These are phyloP conservation scores for Stenopsyche tienmushanensis DNA, from an alignment of 1,140 invertebrate genomes.

Conservation along the genomic window DNA sequence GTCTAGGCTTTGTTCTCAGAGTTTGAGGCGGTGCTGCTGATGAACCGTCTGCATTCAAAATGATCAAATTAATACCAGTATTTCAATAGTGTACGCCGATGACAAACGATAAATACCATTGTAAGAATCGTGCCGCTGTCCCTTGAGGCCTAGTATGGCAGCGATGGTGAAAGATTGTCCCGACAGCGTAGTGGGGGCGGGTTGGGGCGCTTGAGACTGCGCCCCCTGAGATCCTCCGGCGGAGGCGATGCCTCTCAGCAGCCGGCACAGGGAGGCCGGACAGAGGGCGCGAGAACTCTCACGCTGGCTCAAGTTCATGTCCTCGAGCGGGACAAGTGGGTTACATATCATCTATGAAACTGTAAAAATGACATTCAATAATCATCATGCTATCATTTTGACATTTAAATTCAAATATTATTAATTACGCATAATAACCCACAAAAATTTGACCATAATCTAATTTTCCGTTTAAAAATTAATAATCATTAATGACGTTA, in stretches of 20 bases:
- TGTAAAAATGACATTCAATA: neutral
- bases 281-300: constrained; percentile 23
- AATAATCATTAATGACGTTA: neutral
- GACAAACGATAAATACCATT: constrained; percentile 16
- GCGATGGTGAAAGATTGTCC: constrained; percentile 75
- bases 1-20: constrained; percentile 15
- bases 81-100: no score
- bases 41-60: constrained; percentile 8
- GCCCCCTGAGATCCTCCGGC: neutral
- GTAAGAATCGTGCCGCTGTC: constrained; percentile 46
- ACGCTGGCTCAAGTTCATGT: constrained; percentile 34
- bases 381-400: neutral
- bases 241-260: constrained; percentile 35
- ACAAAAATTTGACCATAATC: neutral
- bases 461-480: neutral
- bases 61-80: constrained; percentile 1
- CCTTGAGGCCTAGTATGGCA: constrained; percentile 71
- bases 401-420: no score
- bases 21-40: constrained; percentile 11
- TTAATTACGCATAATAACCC: no score
- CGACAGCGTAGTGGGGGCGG: neutral
- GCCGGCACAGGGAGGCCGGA: constrained; percentile 38
- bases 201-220: constrained; percentile 3
- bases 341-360: constrained; percentile 25
- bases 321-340: neutral